phyloP scores from a whole-genome alignment of 64 coral and sea anemone genomes.

The Dendrophyllia cribrosa region DNA sequence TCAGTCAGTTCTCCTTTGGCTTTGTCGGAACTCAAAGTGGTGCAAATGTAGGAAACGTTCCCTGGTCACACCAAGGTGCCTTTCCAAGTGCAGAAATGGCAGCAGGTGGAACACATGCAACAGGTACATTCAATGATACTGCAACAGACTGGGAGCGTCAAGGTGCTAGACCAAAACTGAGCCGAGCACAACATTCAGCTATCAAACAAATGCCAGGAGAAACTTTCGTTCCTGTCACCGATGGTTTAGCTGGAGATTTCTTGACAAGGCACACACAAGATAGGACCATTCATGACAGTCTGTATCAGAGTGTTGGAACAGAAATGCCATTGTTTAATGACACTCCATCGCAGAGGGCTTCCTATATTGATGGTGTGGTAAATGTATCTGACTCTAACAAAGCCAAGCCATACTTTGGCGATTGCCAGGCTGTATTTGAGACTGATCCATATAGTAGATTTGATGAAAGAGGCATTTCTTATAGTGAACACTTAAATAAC shows the following conservation, averaged over 20 bases:
- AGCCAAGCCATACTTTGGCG: not conserved
- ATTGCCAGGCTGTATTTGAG: not conserved
- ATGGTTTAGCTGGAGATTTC: not conserved
- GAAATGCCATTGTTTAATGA: not conserved
- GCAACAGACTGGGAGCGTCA: not conserved
- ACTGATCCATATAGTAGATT: not conserved
- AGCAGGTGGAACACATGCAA: no score
- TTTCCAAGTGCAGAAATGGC: not conserved
- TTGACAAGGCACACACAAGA: constrained; percentile 5
- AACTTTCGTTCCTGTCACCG: not conserved
- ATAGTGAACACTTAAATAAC: not conserved
- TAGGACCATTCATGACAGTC: not conserved
- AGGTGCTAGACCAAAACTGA: constrained; percentile 1
- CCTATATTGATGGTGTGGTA: not conserved
- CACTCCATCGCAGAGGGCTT: not conserved
- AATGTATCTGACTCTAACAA: not conserved
- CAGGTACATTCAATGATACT: not conserved
- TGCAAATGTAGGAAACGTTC: not conserved
- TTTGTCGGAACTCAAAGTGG: not conserved
- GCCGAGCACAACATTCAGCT: not conserved
- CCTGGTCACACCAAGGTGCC: not conserved
- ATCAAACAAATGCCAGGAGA: not conserved
- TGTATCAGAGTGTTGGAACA: not conserved
- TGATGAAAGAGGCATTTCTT: not conserved
- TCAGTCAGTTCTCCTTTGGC: not conserved